phyloP scores from a whole-genome alignment of 2,113 vertebrate species.

The Progne subis region DNA sequence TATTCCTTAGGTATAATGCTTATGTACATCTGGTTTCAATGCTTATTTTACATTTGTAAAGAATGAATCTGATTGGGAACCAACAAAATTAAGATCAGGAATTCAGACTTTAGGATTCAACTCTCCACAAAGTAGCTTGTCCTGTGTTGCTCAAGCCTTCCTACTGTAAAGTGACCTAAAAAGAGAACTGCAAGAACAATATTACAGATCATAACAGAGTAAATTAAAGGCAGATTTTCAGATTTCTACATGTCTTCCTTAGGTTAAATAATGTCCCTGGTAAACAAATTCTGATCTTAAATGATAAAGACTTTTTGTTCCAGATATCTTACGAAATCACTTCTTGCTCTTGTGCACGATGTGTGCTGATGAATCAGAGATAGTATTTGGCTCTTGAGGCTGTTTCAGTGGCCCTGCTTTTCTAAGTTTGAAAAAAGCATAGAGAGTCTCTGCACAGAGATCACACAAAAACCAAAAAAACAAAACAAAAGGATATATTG shows the following conservation, averaged over 20 bases:
- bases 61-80: neutral
- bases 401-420: neutral
- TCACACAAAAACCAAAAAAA: neutral
- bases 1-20: neutral
- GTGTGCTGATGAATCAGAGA: neutral
- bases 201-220: neutral
- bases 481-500: neutral
- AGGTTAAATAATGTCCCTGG: slow-evolving; percentile 13
- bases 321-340: slow-evolving; percentile 10
- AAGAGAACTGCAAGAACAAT: neutral
- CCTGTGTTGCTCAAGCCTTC: neutral
- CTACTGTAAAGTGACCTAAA: neutral
- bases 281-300: slow-evolving; percentile 38
- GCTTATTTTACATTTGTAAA: neutral
- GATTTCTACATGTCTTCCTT: slow-evolving; percentile 18
- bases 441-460: neutral
- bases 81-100: neutral
- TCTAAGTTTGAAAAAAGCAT: neutral
- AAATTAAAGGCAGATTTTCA: slow-evolving; percentile 11
- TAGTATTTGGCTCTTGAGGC: neutral
- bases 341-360: neutral
- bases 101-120: neutral
- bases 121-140: neutral
- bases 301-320: neutral
- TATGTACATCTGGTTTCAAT: neutral